These are phyloP conservation scores for Parnassius orleans DNA, from an alignment of 2,888 invertebrate species.

Conservation along the genomic window DNA sequence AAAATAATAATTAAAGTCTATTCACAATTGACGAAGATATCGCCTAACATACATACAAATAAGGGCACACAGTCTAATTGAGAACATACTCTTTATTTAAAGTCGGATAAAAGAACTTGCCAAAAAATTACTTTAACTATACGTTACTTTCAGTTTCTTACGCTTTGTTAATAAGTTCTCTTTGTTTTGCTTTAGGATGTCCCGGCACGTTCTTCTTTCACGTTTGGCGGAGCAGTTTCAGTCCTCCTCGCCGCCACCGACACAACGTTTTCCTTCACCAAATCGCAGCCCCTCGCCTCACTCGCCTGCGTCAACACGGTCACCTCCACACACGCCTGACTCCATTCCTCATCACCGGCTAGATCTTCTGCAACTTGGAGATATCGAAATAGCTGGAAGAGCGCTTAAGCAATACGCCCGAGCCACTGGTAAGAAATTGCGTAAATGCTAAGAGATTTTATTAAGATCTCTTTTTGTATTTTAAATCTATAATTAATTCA, in stretches of 20 bases:
- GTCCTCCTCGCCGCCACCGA: conserved; percentile 59
- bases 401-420: conserved; percentile 75
- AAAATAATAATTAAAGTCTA: too few relatives aligned
- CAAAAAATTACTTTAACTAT: too few relatives aligned
- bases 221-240: conserved; percentile 75
- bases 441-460: background rate
- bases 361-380: conserved; percentile 65
- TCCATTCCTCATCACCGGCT: conserved; percentile 55
- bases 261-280: conserved; percentile 65
- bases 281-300: conserved; percentile 66
- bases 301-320: conserved; percentile 55
- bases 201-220: conserved; percentile 70
- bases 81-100: too few relatives aligned
- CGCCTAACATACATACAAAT: too few relatives aligned
- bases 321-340: conserved; percentile 63
- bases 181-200: conserved; percentile 52
- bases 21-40: too few relatives aligned
- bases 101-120: too few relatives aligned
- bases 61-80: too few relatives aligned
- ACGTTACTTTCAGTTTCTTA: too few relatives aligned
- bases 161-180: background rate
- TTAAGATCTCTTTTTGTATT: too few relatives aligned
- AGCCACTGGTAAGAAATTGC: conserved; percentile 63
- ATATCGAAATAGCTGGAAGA: conserved; percentile 71
- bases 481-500: too few relatives aligned